Evolutionary conservation across 1,140 invertebrate genomes (phyloP).

Genomic region (Macrotrachela quadricornifera): DNA sequence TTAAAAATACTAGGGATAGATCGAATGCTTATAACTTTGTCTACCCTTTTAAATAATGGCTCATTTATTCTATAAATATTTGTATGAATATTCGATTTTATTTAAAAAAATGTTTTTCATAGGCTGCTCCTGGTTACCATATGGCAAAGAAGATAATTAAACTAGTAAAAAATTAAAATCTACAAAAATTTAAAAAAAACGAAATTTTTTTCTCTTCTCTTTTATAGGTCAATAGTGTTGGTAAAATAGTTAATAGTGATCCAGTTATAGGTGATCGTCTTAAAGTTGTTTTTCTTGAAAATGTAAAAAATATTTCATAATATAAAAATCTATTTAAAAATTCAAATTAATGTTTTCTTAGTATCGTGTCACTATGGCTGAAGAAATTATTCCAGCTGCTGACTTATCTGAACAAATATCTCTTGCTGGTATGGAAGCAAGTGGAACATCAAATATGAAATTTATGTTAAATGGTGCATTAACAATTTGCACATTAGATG

Average conservation of each 20-base stretch:
- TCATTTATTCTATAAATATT: too few relatives aligned
- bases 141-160: slow-evolving; percentile 91
- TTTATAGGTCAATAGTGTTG: slow-evolving; percentile 48
- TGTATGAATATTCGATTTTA: too few relatives aligned
- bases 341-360: too few relatives aligned
- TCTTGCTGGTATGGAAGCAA: slow-evolving; percentile 92
- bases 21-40: too few relatives aligned
- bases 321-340: too few relatives aligned
- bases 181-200: too few relatives aligned
- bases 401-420: slow-evolving; percentile 96
- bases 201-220: too few relatives aligned
- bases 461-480: slow-evolving; percentile 85
- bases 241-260: slow-evolving; percentile 80
- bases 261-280: slow-evolving; percentile 82
- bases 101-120: too few relatives aligned
- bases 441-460: slow-evolving; percentile 78
- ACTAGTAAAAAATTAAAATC: slow-evolving; percentile 35
- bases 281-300: slow-evolving; percentile 36
- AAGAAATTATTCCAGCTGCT: slow-evolving; percentile 92
- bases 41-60: too few relatives aligned
- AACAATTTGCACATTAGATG: slow-evolving; percentile 93
- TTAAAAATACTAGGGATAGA: too few relatives aligned
- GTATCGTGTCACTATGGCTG: slow-evolving; percentile 37
- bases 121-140: slow-evolving; percentile 82
- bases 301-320: too few relatives aligned